Evolutionary conservation across 2,113 vertebrate genomes (phyloP).

Genomic region (Anoplopoma fimbria): DNA sequence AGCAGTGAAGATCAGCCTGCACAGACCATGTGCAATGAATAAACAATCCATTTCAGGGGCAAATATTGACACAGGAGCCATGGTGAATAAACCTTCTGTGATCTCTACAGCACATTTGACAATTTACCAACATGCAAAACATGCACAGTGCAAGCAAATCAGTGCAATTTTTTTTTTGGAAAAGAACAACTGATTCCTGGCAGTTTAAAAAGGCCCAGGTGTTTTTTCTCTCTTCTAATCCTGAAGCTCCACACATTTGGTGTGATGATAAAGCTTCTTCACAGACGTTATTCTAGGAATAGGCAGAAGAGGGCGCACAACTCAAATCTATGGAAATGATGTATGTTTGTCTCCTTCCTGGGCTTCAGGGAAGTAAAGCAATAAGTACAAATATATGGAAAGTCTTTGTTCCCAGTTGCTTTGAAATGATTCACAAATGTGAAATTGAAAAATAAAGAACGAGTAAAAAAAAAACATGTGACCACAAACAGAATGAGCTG

Average conservation of each 20-base stretch:
- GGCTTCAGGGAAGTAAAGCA: not conserved
- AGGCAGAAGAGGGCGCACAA: constrained; percentile 55
- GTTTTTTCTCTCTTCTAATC: constrained; percentile 15
- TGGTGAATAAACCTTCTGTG: not conserved
- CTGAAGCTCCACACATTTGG: not conserved
- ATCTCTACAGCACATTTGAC: not conserved
- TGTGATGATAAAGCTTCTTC: not conserved
- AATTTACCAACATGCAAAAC: constrained; percentile 19
- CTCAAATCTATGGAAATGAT: constrained; percentile 30
- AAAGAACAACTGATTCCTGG: not conserved
- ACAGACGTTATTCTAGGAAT: not conserved
- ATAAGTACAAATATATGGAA: not conserved
- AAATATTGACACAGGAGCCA: constrained; percentile 22
- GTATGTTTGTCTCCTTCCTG: not conserved
- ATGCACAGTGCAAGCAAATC: constrained; percentile 9
- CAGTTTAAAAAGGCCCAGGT: constrained; percentile 14
- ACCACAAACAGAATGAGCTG: not conserved
- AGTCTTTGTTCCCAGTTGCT: not conserved
- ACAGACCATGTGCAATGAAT: not conserved
- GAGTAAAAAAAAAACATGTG: not conserved
- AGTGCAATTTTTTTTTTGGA: not conserved
- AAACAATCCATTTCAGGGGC: constrained; percentile 15
- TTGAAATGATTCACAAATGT: not conserved
- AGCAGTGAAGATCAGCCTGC: not conserved
- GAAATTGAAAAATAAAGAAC: not conserved